These are phyloP conservation scores for Mnemiopsis leidyi DNA, from an alignment of 37 sponge, comb jelly and placozoan species.

Conservation along the genomic window DNA sequence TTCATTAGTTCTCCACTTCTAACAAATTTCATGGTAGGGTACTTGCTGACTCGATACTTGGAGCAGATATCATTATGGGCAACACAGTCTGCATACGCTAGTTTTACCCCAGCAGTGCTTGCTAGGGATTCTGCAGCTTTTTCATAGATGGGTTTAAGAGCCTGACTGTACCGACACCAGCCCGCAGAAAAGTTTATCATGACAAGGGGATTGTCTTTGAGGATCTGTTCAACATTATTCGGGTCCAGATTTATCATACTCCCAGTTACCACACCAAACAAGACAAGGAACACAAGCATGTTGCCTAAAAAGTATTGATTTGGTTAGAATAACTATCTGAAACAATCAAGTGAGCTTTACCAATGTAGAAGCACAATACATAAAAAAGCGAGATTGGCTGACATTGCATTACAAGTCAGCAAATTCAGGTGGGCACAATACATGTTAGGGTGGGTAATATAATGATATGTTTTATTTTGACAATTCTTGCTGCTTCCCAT, in stretches of 20 bases:
- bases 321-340: too few species aligned
- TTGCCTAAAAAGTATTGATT: not conserved
- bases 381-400: not conserved
- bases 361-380: not conserved
- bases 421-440: not conserved
- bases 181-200: constrained; percentile 64
- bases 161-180: constrained; percentile 91
- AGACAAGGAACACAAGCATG: constrained; percentile 5
- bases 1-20: constrained; percentile 73
- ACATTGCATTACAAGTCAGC: not conserved
- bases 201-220: constrained; percentile 10
- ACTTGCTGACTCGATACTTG: constrained; percentile 75
- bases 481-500: too few species aligned
- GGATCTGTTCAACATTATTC: not conserved
- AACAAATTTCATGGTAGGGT: constrained; percentile 92
- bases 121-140: constrained; percentile 74
- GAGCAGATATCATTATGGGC: constrained; percentile 20
- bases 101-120: not conserved
- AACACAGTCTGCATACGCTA: constrained; percentile 55
- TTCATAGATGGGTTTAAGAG: constrained; percentile 91
- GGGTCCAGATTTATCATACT: constrained; percentile 35
- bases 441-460: too few species aligned
- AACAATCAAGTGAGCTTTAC: too few species aligned
- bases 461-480: too few species aligned
- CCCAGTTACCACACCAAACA: not conserved